Evolutionary conservation across 2,888 invertebrate genomes (phyloP), one percentile per base, ranked within the genome.

Genomic region (Sarcophaga subvicina): DNA sequence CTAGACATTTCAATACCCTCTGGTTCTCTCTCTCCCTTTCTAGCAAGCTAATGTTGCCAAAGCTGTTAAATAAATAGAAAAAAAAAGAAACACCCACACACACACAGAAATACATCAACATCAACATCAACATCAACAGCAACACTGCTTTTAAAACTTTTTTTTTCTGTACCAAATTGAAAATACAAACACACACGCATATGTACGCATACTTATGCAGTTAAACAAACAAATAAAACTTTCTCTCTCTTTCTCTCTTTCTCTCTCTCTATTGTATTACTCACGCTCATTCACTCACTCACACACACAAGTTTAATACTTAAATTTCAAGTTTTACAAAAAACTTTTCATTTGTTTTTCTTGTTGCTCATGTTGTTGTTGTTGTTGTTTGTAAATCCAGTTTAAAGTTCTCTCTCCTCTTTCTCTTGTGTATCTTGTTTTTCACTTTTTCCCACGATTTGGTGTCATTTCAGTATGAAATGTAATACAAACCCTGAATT

Each of bases 61-160:
- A 83, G 67, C 60, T 37, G 66, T 49, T 77, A 71, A 72, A 72
- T 78, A 67, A 72, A 78, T 76, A 70, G 70, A 72, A 63, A 49
- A 54, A 49, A 54, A 80, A 54, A 25, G 37, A 6, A 37, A 37
- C 37, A 37, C 37, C 2, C 8, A 1, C 37, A 6, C 37, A 37
- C 37, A 5, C 37, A 37, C 6, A 37, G 6, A 6, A 37, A 37
- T 37, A 37, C 37, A 37, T 37, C 27, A 70, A 63, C n/a, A 27
- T 22, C 27, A 70, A 63, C n/a, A 27, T 22, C 20, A 20, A 20
- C 22, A 22, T 22, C 62, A 64, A 70, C 54, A 47, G 12, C n/a
- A 69, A 49, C 22, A 5, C 27, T 47, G 63, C 5, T 47, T 47
- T 25, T 14, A n/a, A 64, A 76, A 81, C 12, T 60, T 27, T 45